Base-by-base conservation (phyloP, 2,888 invertebrate genomes). In the Dynastes tityus region DNA sequence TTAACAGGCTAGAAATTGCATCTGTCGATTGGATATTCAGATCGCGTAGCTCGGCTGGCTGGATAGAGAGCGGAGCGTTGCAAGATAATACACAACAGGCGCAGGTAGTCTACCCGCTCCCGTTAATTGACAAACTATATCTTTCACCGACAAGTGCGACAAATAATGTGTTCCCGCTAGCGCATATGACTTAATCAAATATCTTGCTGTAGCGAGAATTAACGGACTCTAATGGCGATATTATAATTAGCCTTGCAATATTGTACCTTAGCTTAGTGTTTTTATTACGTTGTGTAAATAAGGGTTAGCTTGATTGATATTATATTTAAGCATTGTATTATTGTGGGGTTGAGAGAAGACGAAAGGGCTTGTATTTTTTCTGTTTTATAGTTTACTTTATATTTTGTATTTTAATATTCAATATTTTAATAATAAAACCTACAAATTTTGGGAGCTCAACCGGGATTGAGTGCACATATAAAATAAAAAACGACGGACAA, bases 101-200 rank as follows among this genome's bases (percentile, higher is more conserved):
- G 49, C 49, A 68, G 68, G 51, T 68, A 68, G 22, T 27, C 8
- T 22, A 16, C 22, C 32, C 29, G 29, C 29, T 51, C 27, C n/a
- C 51, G 68, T 29, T 68, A 68, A 68, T 68, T 68, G 68, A 68
- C 68, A 68, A 68, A 68, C 68, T 68, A 68, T 51, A 68, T 68
- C 68, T 68, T 68, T 51, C 51, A 27, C 51, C 29, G 68, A 68
- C 68, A 68, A 51, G 68, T 68, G 49, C n/a, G 68, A 51, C 68
- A 67, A 67, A 67, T 40, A 68, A 68, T 68, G 68, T 51, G 68
- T 68, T 68, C 27, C 51, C 8, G 11, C 53, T 51, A 51, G 9
- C 51, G n/a, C 27, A 29, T 22, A 58, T 29, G 13, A 63, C 68
- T 68, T 68, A 68, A 68, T 68, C 68, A 49, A 51, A 68, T 51